Percentiles rank a stretch among this genome's conserved stretches.
Evolutionary conservation across 2,888 invertebrate species (phyloP).

Genomic region (Drosophila anomelani): DNA sequence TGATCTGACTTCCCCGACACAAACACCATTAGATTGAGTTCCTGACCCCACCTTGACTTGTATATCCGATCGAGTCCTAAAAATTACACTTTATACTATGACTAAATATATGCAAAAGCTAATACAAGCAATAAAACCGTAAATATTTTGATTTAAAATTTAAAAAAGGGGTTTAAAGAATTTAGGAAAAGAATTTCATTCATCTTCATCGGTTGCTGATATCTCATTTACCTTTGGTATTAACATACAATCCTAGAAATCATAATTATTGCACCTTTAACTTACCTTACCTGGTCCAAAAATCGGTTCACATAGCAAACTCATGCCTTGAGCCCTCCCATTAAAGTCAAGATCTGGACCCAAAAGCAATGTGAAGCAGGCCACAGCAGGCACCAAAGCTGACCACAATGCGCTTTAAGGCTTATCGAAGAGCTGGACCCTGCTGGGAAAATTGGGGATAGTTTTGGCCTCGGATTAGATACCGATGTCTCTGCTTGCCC

Average conservation of each 20-base stretch:
- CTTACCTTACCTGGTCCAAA: background rate
- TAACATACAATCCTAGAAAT: no score
- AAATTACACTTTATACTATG: no score
- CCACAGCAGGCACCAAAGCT: conserved; percentile 3
- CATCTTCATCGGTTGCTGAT: no score
- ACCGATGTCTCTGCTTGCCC: conserved; percentile 1
- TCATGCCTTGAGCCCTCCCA: background rate
- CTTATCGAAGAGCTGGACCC: conserved; percentile 71
- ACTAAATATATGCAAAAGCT: conserved; percentile 38
- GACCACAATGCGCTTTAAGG: conserved; percentile 67
- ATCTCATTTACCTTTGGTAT: no score
- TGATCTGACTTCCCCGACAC: background rate
- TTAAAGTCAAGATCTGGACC: background rate
- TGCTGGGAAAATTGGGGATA: conserved; percentile 50
- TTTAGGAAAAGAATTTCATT: no score
- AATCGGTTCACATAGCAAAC: background rate
- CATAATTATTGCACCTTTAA: no score
- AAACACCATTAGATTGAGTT: background rate
- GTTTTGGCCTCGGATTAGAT: conserved; percentile 11
- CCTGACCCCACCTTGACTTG: conserved; percentile 21
- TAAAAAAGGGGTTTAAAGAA: no score
- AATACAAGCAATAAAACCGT: conserved; percentile 37
- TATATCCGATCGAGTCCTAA: background rate
- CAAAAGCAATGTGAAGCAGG: background rate
- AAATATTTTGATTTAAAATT: no score